Conservation (phyloP, 2,888 invertebrate genomes). For the Cryptus viduatorius region DNA sequence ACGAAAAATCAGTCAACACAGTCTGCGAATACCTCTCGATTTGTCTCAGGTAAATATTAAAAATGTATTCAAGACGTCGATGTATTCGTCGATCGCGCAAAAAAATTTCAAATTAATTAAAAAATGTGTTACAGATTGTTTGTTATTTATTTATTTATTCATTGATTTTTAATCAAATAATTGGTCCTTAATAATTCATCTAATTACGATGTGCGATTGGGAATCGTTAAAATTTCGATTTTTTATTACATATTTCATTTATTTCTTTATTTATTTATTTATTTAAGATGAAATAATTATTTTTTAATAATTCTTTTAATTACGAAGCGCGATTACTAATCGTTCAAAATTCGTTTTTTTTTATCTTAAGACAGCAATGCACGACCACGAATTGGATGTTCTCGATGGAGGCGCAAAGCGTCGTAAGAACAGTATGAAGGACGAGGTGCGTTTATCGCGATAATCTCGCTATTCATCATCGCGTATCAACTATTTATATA, state of each 20-base stretch:
- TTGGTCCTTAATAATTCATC: no score
- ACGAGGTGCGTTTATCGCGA: slow-evolving; percentile 60
- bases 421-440: slow-evolving; percentile 16
- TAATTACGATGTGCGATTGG: no score
- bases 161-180: no score
- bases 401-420: slow-evolving; percentile 54
- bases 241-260: no score
- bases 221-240: no score
- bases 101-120: no score
- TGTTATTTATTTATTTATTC: no score
- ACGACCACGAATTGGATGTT: slow-evolving; percentile 65
- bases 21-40: slow-evolving; percentile 68
- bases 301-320: no score
- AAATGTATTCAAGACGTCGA: not conserved
- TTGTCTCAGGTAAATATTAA: slow-evolving; percentile 61
- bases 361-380: not conserved
- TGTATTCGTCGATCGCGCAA: no score
- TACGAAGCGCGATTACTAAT: not conserved
- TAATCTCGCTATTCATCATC: not conserved
- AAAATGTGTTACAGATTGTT: no score
- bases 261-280: no score
- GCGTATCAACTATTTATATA: not conserved
- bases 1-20: slow-evolving; percentile 67
- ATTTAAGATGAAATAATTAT: no score
- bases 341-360: slow-evolving; percentile 18